phyloP scores from a whole-genome alignment of 2,888 invertebrate species.

The Subacronicta megacephala region DNA sequence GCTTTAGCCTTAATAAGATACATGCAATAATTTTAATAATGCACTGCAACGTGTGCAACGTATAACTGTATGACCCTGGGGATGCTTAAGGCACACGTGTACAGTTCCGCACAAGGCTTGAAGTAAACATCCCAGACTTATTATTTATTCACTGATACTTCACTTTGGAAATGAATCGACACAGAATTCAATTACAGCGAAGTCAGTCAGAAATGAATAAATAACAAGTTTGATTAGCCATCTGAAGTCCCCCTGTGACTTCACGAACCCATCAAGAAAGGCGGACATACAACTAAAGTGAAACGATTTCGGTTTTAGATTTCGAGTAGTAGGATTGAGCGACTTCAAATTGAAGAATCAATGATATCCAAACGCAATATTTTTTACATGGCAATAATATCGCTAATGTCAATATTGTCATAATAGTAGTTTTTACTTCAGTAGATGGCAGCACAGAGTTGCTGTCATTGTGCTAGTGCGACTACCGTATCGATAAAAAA shows the following conservation, averaged over 20 bases:
- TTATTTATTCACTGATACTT: conserved; percentile 20
- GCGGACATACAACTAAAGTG: too few relatives aligned
- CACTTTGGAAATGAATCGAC: conserved; percentile 17
- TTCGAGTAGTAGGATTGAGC: background rate
- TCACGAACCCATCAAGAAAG: background rate
- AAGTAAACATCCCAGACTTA: background rate
- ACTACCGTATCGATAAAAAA: conserved; percentile 11
- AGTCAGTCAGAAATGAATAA: conserved; percentile 9
- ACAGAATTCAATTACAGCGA: conserved; percentile 14
- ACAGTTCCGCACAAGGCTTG: background rate
- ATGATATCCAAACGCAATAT: too few relatives aligned
- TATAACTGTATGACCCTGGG: background rate
- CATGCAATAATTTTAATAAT: too few relatives aligned
- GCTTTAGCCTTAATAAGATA: too few relatives aligned
- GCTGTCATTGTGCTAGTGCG: conserved; percentile 22
- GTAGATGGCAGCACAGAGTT: conserved; percentile 34
- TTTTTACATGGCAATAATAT: conserved; percentile 16
- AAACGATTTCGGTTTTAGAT: background rate
- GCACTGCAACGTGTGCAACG: too few relatives aligned
- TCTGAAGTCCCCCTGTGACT: background rate
- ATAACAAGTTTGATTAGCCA: conserved; percentile 4
- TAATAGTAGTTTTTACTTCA: conserved; percentile 3
- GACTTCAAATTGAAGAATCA: too few relatives aligned
- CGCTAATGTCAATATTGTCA: conserved; percentile 21
- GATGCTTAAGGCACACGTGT: background rate